phyloP scores from a whole-genome alignment of 2,797 vertebrate species.

The Aratinga solstitialis region DNA sequence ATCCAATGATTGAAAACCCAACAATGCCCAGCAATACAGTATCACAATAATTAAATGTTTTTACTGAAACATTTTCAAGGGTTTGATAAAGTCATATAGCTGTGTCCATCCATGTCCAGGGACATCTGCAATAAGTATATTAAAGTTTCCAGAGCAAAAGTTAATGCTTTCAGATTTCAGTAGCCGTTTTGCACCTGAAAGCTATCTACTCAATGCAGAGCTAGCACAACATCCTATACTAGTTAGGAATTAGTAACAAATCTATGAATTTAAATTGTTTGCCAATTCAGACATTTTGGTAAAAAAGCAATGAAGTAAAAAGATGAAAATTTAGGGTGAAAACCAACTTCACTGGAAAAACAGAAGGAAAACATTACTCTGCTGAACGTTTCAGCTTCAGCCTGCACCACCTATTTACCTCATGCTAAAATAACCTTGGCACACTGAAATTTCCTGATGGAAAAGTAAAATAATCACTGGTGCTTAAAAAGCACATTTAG shows the following conservation, averaged over 20 bases:
- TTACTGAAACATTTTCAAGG: neutral
- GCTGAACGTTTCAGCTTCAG: neutral
- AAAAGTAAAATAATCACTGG: neutral
- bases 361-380: slow-evolving; percentile 16
- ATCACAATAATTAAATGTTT: neutral
- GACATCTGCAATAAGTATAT: neutral
- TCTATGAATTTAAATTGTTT: neutral
- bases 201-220: neutral
- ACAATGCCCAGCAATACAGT: neutral
- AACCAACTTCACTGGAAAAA: neutral
- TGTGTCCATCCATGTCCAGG: neutral
- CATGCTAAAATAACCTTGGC: slow-evolving; percentile 28
- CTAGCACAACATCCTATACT: neutral
- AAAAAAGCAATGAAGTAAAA: neutral
- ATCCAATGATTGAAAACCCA: neutral
- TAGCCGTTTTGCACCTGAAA: neutral
- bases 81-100: neutral
- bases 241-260: neutral
- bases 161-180: neutral
- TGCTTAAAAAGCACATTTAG: neutral
- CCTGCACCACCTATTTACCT: neutral
- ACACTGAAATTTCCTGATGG: slow-evolving; percentile 36
- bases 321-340: neutral
- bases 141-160: neutral
- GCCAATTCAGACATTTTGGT: neutral